phyloP scores from a whole-genome alignment of 1,140 invertebrate genomes.

The Carcinoscorpius rotundicauda region DNA sequence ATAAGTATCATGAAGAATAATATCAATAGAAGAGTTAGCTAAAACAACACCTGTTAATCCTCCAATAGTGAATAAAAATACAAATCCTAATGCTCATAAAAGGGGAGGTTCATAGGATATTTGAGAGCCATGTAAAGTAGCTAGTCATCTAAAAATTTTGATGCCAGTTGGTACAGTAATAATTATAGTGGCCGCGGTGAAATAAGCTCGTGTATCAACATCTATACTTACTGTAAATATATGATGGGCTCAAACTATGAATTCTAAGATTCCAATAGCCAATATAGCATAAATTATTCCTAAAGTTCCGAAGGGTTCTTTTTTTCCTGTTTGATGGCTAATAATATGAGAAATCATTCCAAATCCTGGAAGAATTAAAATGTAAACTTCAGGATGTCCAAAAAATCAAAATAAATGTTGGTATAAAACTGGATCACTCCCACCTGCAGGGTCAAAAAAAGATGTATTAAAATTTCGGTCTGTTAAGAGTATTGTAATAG shows the following conservation, averaged over 20 bases:
- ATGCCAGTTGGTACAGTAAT: conserved; percentile 42
- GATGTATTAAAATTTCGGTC: conserved; percentile 56
- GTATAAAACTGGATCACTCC: conserved; percentile 54
- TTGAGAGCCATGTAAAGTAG: conserved; percentile 33
- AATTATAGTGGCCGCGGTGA: conserved; percentile 56
- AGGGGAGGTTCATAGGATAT: conserved; percentile 41
- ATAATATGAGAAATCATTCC: conserved; percentile 51
- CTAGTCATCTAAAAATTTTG: conserved; percentile 47
- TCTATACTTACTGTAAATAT: conserved; percentile 61
- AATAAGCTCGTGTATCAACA: conserved; percentile 55
- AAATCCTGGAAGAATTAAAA: conserved; percentile 48
- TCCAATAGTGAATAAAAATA: conserved; percentile 46
- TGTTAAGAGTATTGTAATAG: conserved; percentile 55
- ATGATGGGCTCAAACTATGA: conserved; percentile 53
- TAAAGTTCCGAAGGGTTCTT: conserved; percentile 43
- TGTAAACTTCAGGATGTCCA: conserved; percentile 63
- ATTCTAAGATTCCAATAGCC: conserved; percentile 37
- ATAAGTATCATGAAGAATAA: conserved; percentile 56
- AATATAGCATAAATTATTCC: conserved; percentile 51
- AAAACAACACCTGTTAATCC: conserved; percentile 42
- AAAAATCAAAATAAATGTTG: conserved; percentile 71
- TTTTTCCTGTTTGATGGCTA: conserved; percentile 44
- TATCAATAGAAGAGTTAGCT: conserved; percentile 55
- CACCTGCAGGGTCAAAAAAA: conserved; percentile 52
- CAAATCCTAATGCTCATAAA: conserved; percentile 52